A percentile compares a stretch with the other conserved stretches of the same genome.
Conservation (phyloP, 2,888 invertebrate species). For the Micropterix aruncella region DNA sequence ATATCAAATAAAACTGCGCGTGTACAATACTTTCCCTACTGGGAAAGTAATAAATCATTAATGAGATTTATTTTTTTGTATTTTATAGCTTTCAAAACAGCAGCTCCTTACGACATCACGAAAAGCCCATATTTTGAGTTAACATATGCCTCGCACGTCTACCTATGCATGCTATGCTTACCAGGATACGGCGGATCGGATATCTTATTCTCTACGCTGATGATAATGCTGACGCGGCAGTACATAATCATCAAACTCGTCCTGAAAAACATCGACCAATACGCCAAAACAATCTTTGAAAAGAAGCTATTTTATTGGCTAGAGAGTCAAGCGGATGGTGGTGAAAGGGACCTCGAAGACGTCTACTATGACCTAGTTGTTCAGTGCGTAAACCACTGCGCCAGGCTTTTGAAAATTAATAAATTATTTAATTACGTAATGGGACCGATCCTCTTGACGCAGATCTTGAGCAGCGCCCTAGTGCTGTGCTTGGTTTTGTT, state of each 20-base stretch:
- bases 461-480: background rate
- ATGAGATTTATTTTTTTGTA: too few relatives aligned
- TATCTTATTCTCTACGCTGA: background rate
- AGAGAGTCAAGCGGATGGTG: too few relatives aligned
- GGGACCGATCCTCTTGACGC: background rate
- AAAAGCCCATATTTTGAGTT: background rate
- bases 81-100: too few relatives aligned
- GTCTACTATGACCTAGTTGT: background rate
- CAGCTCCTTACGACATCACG: too few relatives aligned
- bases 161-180: too few relatives aligned
- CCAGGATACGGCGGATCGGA: background rate
- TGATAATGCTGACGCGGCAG: background rate
- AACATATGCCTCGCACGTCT: background rate
- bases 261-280: background rate
- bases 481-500: background rate
- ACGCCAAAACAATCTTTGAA: too few relatives aligned
- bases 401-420: background rate
- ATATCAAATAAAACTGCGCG: too few relatives aligned
- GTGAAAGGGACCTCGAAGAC: too few relatives aligned
- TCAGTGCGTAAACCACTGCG: background rate
- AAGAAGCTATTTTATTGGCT: too few relatives aligned
- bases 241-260: background rate
- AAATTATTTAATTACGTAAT: background rate
- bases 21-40: too few relatives aligned
- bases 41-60: too few relatives aligned